These are phyloP conservation scores for Argentina silus DNA, from an alignment of 2,797 vertebrate species.

Conservation along the genomic window DNA sequence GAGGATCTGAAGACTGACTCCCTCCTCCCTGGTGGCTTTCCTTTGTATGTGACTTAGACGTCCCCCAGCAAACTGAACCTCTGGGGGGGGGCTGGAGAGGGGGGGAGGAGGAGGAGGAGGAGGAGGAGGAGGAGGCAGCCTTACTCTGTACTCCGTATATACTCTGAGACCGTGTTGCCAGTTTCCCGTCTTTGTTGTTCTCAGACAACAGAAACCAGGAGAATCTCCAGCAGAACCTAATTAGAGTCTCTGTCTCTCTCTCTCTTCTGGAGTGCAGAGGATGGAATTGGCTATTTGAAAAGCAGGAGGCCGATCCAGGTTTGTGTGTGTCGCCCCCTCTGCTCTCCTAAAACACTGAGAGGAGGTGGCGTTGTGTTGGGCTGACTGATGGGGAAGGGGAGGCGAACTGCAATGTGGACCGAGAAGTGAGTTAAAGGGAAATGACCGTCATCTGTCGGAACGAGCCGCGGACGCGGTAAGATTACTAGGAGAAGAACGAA, in stretches of 20 bases:
- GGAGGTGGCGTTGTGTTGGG: neutral
- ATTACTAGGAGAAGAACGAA: no score
- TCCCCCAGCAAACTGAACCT: neutral
- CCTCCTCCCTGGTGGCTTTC: neutral
- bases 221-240: neutral
- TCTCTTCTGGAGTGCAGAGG: neutral
- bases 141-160: neutral
- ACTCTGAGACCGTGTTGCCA: neutral
- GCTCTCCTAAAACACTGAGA: neutral
- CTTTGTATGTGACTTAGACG: neutral
- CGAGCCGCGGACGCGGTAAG: no score
- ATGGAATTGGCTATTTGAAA: conserved; percentile 6
- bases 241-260: neutral
- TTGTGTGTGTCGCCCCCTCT: neutral
- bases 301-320: neutral
- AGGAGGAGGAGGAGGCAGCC: no score
- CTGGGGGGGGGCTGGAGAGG: neutral
- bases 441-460: neutral
- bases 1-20: neutral
- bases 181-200: conserved; percentile 3
- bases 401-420: neutral
- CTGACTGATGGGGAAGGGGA: neutral
- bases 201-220: neutral
- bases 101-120: no score
- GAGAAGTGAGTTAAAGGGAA: neutral